Evolutionary conservation across 2,113 vertebrate species (phyloP).

Genomic region (Planiliza haematocheilus): DNA sequence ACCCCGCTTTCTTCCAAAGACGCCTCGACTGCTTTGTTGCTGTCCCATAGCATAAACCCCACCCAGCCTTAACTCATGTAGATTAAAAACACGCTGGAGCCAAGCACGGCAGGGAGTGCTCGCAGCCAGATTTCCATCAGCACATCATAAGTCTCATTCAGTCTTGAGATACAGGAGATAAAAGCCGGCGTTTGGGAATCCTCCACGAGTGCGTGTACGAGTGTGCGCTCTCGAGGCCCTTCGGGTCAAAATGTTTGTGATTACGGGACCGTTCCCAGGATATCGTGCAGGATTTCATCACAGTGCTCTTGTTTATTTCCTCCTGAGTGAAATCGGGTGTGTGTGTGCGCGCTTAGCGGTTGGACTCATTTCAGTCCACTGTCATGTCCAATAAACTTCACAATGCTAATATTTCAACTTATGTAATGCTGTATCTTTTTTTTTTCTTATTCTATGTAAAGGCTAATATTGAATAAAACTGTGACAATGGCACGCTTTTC

Average conservation of each 20-base stretch:
- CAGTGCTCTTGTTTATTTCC: conserved; percentile 45
- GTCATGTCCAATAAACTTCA: conserved; percentile 48
- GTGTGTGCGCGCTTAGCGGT: conserved; percentile 25
- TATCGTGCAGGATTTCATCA: conserved; percentile 40
- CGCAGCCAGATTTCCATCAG: conserved; percentile 35
- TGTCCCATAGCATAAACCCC: conserved; percentile 52
- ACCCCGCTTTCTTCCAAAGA: conserved; percentile 1
- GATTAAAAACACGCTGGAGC: conserved; percentile 67
- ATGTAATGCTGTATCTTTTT: conserved; percentile 66
- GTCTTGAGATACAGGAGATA: conserved; percentile 23
- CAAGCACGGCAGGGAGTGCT: conserved; percentile 62
- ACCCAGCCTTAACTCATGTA: conserved; percentile 45
- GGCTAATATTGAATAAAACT: conserved; percentile 76
- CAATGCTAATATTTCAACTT: conserved; percentile 40
- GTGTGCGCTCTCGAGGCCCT: conserved; percentile 14
- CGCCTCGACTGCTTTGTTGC: conserved; percentile 17
- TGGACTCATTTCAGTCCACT: conserved; percentile 38
- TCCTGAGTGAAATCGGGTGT: conserved; percentile 40
- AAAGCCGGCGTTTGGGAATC: conserved; percentile 15
- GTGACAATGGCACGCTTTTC: conserved; percentile 57
- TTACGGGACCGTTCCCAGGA: conserved; percentile 43
- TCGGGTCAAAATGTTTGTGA: conserved; percentile 37
- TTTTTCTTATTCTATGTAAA: conserved; percentile 69
- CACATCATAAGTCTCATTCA: conserved; percentile 51
- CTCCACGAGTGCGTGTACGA: conserved; percentile 19